These are phyloP conservation scores for Myrmophylax atrothorax DNA, from an alignment of 2,113 vertebrate species.

Conservation along the genomic window DNA sequence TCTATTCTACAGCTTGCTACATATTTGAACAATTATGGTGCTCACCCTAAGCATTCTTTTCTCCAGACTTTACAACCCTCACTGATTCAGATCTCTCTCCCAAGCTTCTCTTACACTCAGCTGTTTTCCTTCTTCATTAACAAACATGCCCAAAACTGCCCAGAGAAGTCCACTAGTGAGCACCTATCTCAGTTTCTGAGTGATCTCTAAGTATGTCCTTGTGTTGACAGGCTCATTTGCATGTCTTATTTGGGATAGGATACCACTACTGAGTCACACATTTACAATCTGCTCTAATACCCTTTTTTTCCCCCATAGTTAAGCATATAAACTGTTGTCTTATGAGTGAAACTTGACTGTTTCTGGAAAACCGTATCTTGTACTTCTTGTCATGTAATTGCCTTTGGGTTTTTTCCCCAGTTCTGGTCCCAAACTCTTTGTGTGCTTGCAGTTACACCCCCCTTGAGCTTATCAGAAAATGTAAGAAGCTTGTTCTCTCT, in stretches of 20 bases:
- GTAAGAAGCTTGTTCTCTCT: background rate
- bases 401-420: background rate
- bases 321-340: background rate
- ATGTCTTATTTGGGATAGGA: background rate
- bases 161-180: background rate
- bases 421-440: background rate
- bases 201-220: background rate
- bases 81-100: background rate
- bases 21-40: background rate
- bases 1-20: background rate
- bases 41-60: background rate
- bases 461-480: background rate
- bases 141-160: rapidly evolving
- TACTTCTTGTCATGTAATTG: background rate
- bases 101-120: background rate
- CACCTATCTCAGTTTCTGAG: background rate
- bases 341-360: background rate
- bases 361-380: background rate
- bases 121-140: background rate
- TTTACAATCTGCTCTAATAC: background rate
- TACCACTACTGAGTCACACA: background rate
- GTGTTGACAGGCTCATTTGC: background rate
- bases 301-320: background rate
- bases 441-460: background rate
- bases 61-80: background rate